Conservation (phyloP, 1,140 invertebrate species). For the fruit fly (Drosophila melanogaster) region Release_6_plus_ISO1_MT NT_033779.5:467501-468000, state of each 20-base stretch:
- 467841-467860: slow-evolving; percentile 33
- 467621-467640: slow-evolving; percentile 69
- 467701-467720: slow-evolving; percentile 27
- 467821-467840: slow-evolving; percentile 78
- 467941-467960: slow-evolving; percentile 7
- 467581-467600: slow-evolving; percentile 57
- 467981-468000: slow-evolving; percentile 10
- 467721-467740: slow-evolving; percentile 20
- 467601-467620: slow-evolving; percentile 68
- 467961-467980: slow-evolving; percentile 13
- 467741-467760: slow-evolving; percentile 54
- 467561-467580: slow-evolving; percentile 41
- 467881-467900: slow-evolving; percentile 22
- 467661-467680: slow-evolving; percentile 7
- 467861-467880: slow-evolving; percentile 32
- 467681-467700: background rate
- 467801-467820: slow-evolving; percentile 63
- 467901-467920: slow-evolving; percentile 42
- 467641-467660: slow-evolving; percentile 22
- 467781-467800: slow-evolving; percentile 49
- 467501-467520: background rate
- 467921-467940: slow-evolving; percentile 38
- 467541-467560: slow-evolving; percentile 8
- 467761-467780: slow-evolving; percentile 46
- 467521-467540: background rate